Conservation (phyloP, 2,113 vertebrate species). For the Haemorhous mexicanus region DNA sequence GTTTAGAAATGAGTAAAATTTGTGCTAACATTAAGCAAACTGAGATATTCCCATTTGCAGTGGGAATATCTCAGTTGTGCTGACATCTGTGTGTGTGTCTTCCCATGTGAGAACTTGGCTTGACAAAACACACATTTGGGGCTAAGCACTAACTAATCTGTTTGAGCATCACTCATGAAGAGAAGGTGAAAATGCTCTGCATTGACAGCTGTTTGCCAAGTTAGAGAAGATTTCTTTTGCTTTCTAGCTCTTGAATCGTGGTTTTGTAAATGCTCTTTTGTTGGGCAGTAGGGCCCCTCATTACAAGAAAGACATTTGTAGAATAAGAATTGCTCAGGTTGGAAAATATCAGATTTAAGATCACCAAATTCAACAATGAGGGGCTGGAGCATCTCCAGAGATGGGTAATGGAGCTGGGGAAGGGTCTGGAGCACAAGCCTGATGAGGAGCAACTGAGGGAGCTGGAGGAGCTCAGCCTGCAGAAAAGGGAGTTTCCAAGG, state of each 20-base stretch:
- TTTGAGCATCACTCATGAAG: not conserved
- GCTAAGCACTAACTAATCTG: not conserved
- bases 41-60: constrained; percentile 22
- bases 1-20: constrained; percentile 22
- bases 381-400: not conserved
- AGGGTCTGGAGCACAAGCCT: not conserved
- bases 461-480: not conserved
- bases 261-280: not conserved
- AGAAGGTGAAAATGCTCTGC: not conserved
- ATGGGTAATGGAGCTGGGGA: not conserved
- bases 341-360: not conserved
- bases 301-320: not conserved
- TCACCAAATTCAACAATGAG: not conserved
- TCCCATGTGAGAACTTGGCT: not conserved
- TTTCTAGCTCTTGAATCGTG: not conserved
- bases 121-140: not conserved
- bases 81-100: fast-evolving
- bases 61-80: not conserved
- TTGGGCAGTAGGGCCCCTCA: not conserved
- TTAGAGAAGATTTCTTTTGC: not conserved
- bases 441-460: not conserved
- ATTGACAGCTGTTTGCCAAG: not conserved
- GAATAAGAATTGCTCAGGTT: not conserved
- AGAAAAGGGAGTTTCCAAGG: not conserved
- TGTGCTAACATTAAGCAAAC: not conserved